Conservation (phyloP, 2,113 vertebrate genomes). For the Carettochelys insculpta region DNA sequence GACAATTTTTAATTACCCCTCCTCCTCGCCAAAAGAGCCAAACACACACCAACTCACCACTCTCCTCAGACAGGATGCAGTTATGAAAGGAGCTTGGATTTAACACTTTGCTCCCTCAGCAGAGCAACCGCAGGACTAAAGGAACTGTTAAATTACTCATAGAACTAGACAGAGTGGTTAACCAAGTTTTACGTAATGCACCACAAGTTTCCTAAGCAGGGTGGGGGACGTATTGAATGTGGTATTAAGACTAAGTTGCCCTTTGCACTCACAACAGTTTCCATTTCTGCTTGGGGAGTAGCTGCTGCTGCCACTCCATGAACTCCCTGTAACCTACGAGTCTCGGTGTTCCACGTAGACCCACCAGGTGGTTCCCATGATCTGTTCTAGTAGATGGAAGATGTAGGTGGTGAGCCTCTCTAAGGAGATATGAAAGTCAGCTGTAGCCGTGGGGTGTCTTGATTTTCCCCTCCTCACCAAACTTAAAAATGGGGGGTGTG, state of each 20-base stretch:
- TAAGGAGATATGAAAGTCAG: not conserved
- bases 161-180: not conserved
- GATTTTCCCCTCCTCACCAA: not conserved
- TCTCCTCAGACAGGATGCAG: not conserved
- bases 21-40: not conserved
- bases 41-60: not conserved
- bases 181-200: not conserved
- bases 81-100: not conserved
- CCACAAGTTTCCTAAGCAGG: not conserved
- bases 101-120: not conserved
- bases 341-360: rapidly evolving
- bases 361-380: not conserved
- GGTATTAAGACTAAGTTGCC: not conserved
- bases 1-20: not conserved
- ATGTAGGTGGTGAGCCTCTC: not conserved
- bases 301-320: not conserved
- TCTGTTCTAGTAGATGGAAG: not conserved
- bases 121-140: not conserved
- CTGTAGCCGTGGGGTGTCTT: not conserved
- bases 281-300: not conserved
- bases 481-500: not conserved
- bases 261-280: not conserved
- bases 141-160: not conserved
- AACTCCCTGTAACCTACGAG: not conserved
- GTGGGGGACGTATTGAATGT: rapidly evolving